phyloP scores from a whole-genome alignment of 1,140 invertebrate species.

The Drosophila dunni region DNA sequence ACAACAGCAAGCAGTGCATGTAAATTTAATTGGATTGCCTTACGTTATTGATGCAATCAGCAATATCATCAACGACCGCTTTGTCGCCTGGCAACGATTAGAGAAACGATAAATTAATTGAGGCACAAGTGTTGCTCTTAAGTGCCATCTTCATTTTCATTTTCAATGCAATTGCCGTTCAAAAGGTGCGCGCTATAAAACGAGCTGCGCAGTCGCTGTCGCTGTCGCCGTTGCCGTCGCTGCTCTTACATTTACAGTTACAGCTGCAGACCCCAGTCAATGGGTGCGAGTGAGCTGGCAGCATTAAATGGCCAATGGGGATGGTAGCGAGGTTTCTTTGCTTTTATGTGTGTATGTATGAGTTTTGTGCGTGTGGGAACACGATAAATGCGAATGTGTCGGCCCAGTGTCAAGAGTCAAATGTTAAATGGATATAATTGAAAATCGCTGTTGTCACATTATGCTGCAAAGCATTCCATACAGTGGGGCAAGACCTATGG shows the following conservation, averaged over 20 bases:
- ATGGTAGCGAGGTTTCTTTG: conserved; percentile 40
- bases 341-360: not conserved
- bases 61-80: conserved; percentile 21
- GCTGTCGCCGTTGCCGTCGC: not conserved
- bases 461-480: conserved; percentile 68
- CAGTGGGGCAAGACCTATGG: conserved; percentile 3
- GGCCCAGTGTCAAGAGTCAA: conserved; percentile 53
- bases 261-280: not conserved
- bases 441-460: conserved; percentile 69
- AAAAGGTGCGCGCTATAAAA: conserved; percentile 52
- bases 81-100: conserved; percentile 26
- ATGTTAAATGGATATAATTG: conserved; percentile 68
- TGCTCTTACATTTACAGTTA: conserved; percentile 8
- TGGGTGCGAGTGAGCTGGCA: conserved; percentile 32
- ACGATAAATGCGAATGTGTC: conserved; percentile 51
- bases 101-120: conserved; percentile 35
- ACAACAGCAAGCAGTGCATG: not conserved
- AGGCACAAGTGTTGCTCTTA: conserved; percentile 32
- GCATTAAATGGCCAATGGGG: conserved; percentile 39
- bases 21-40: conserved; percentile 4
- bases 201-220: conserved; percentile 25
- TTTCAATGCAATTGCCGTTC: conserved; percentile 35
- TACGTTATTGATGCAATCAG: not conserved
- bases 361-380: conserved; percentile 12
- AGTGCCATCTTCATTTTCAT: conserved; percentile 41